These are phyloP conservation scores for Amblyopsis rosae DNA, from an alignment of 2,113 vertebrate genomes.

Conservation along the genomic window DNA sequence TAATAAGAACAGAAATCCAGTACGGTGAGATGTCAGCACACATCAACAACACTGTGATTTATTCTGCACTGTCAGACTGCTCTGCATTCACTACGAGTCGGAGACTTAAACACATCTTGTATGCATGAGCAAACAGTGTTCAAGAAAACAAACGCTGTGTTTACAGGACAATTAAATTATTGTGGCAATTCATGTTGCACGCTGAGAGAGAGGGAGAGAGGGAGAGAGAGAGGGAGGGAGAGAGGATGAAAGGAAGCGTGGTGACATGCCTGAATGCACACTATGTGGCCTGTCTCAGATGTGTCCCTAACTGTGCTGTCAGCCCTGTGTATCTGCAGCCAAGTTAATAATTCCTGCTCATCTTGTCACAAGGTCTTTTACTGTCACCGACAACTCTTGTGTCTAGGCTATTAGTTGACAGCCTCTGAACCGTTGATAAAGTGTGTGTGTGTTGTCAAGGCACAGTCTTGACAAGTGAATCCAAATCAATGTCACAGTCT, in stretches of 20 bases:
- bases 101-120: slow-evolving; percentile 59
- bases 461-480: too few relatives aligned
- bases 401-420: too few relatives aligned
- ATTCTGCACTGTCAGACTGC: slow-evolving; percentile 29
- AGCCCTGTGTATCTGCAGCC: not conserved
- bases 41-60: slow-evolving; percentile 42
- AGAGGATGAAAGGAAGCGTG: slow-evolving; percentile 17
- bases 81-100: slow-evolving; percentile 41
- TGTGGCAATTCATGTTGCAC: slow-evolving; percentile 71
- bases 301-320: slow-evolving; percentile 29
- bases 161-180: slow-evolving; percentile 75
- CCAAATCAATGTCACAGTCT: too few relatives aligned
- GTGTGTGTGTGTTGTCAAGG: too few relatives aligned
- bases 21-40: slow-evolving; percentile 19
- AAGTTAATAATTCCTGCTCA: too few relatives aligned
- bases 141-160: slow-evolving; percentile 68
- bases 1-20: too few relatives aligned
- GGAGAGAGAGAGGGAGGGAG: slow-evolving; percentile 29
- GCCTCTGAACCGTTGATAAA: too few relatives aligned
- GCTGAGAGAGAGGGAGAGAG: slow-evolving; percentile 50
- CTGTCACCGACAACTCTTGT: too few relatives aligned
- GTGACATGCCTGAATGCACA: slow-evolving; percentile 37
- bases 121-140: slow-evolving; percentile 58
- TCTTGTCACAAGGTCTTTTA: too few relatives aligned
- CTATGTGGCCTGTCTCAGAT: slow-evolving; percentile 17